Evolutionary conservation across 2,888 invertebrate species (phyloP).

Genomic region (Troides oblongomaculatus): DNA sequence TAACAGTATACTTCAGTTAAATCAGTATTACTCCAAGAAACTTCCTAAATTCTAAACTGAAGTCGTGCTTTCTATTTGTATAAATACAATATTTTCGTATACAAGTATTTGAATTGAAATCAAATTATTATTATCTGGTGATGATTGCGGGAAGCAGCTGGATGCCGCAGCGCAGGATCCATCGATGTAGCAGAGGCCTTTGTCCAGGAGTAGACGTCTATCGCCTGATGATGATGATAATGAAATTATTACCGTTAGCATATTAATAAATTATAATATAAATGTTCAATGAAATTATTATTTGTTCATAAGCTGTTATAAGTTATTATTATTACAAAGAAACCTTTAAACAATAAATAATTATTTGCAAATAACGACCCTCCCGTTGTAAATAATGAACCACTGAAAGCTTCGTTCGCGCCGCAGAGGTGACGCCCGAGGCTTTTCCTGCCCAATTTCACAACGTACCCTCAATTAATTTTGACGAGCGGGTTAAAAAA

Average conservation of each 20-base stretch:
- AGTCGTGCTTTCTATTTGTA: no score
- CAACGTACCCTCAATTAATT: slow-evolving; percentile 14
- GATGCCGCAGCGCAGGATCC: no score
- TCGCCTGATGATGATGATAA: no score
- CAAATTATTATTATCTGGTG: no score
- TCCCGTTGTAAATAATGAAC: slow-evolving; percentile 7
- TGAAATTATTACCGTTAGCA: no score
- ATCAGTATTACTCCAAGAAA: neutral
- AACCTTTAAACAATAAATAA: slow-evolving; percentile 6
- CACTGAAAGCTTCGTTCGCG: slow-evolving; percentile 11
- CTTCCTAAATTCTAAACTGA: neutral
- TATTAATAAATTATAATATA: no score
- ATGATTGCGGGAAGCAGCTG: no score
- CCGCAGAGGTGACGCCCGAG: slow-evolving; percentile 16
- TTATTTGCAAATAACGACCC: slow-evolving; percentile 22
- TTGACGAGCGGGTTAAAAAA: neutral
- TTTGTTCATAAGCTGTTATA: neutral
- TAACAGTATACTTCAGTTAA: neutral
- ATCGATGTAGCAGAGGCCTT: no score
- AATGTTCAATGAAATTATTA: no score
- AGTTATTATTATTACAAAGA: neutral
- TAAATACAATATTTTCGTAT: no score
- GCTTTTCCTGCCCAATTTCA: slow-evolving; percentile 29
- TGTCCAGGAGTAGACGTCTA: no score
- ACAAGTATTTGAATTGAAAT: no score